Evolutionary conservation across 2,797 vertebrate species (phyloP).

Genomic region (Onychomys leucogaster): DNA sequence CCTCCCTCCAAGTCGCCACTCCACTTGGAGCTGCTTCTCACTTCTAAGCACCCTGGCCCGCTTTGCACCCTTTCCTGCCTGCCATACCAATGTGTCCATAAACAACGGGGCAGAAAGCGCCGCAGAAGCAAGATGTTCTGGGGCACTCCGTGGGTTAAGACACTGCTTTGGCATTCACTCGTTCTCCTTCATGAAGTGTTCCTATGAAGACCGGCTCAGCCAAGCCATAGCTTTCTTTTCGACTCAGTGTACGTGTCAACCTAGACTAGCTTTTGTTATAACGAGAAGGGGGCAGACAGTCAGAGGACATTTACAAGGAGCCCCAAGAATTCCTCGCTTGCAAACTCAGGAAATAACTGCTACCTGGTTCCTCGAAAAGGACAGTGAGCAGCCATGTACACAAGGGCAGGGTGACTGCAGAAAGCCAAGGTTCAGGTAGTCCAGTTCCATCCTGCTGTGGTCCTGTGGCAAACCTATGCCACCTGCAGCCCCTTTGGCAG

Average conservation of each 20-base stretch:
- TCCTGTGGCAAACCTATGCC: constrained; percentile 6
- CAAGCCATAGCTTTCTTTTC: constrained; percentile 20
- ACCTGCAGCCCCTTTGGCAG: constrained; percentile 35
- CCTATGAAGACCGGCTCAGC: neutral
- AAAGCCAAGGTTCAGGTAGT: neutral
- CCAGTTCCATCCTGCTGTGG: neutral
- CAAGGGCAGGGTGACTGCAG: neutral
- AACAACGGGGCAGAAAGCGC: neutral
- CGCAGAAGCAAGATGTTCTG: neutral
- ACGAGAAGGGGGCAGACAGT: neutral
- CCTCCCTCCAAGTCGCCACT: neutral
- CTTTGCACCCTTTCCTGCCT: neutral
- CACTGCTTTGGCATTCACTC: neutral
- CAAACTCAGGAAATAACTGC: neutral
- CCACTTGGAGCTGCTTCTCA: constrained; percentile 18
- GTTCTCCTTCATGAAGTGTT: neutral
- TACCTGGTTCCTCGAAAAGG: neutral
- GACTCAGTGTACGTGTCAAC: constrained; percentile 7
- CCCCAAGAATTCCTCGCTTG: neutral
- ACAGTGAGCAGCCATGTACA: neutral
- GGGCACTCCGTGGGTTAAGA: neutral
- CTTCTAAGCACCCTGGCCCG: neutral
- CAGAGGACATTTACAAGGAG: neutral
- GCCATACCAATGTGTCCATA: neutral
- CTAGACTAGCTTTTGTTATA: neutral